A percentile compares a stretch with the other conserved stretches of the same genome.
phyloP scores from a whole-genome alignment of 2,888 invertebrate genomes.

The Amphipyra tragopoginis region DNA sequence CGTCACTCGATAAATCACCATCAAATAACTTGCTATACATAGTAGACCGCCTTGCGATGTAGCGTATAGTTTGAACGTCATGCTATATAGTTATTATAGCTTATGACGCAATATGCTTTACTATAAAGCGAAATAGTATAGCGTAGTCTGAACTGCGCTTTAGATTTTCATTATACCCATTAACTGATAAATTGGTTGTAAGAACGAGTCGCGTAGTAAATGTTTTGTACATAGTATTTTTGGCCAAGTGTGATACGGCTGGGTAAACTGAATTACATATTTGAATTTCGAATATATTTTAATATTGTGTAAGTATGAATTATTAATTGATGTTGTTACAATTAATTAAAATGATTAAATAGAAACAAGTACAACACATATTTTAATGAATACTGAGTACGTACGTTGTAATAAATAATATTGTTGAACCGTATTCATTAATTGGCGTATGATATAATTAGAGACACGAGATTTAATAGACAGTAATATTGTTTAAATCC shows the following conservation, averaged over 20 bases:
- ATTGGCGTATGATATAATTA: not conserved
- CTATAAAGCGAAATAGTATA: too few species aligned
- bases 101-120: too few species aligned
- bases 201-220: constrained; percentile 11
- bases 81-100: too few species aligned
- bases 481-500: too few species aligned
- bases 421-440: not conserved
- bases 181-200: constrained; percentile 35
- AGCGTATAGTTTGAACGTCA: too few species aligned
- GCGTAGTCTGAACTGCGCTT: too few species aligned
- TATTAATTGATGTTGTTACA: not conserved
- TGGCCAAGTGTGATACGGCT: not conserved
- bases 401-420: not conserved
- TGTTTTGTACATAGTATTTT: constrained; percentile 4
- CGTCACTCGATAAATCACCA: too few species aligned
- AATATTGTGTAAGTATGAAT: too few species aligned
- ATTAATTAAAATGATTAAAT: not conserved
- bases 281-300: too few species aligned
- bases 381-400: not conserved
- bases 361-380: not conserved
- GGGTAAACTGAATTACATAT: not conserved
- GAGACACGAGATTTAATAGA: not conserved
- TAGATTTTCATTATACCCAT: constrained; percentile 40
- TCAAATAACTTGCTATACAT: too few species aligned
- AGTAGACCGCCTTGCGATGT: too few species aligned